Conservation (phyloP, 2,888 invertebrate genomes). For the Sepioteuthis lessoniana region DNA sequence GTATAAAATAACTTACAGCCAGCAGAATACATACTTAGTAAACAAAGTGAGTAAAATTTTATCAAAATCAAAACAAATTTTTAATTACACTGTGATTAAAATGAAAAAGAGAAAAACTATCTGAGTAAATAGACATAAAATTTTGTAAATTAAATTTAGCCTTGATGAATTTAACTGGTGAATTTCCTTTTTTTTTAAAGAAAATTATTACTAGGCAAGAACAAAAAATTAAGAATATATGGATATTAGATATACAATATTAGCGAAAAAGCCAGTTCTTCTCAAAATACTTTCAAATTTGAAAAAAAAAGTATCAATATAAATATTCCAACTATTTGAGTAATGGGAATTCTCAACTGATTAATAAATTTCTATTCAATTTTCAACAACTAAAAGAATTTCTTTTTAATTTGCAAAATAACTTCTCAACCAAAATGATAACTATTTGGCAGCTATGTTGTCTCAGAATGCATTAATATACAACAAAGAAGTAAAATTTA, state of each 20-base stretch:
- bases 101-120: not conserved
- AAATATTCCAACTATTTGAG: not conserved
- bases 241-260: not conserved
- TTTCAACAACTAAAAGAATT: not conserved
- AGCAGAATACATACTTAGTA: not conserved
- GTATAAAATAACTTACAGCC: not conserved
- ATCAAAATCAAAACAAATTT: not conserved
- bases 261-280: not conserved
- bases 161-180: not conserved
- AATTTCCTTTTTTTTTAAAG: not conserved
- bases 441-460: not conserved
- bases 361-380: not conserved
- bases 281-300: not conserved
- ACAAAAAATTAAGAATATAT: not conserved
- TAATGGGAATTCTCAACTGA: not conserved
- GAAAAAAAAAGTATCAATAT: not conserved
- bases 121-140: too few relatives aligned
- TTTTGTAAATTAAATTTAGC: too few relatives aligned
- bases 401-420: not conserved
- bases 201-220: not conserved
- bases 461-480: not conserved
- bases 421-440: not conserved
- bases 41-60: not conserved
- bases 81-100: not conserved
- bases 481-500: not conserved